Percentiles rank a stretch among this genome's conserved stretches.
These are phyloP conservation scores for Accipiter cooperii DNA, from an alignment of 2,113 vertebrate genomes.

Conservation along the genomic window DNA sequence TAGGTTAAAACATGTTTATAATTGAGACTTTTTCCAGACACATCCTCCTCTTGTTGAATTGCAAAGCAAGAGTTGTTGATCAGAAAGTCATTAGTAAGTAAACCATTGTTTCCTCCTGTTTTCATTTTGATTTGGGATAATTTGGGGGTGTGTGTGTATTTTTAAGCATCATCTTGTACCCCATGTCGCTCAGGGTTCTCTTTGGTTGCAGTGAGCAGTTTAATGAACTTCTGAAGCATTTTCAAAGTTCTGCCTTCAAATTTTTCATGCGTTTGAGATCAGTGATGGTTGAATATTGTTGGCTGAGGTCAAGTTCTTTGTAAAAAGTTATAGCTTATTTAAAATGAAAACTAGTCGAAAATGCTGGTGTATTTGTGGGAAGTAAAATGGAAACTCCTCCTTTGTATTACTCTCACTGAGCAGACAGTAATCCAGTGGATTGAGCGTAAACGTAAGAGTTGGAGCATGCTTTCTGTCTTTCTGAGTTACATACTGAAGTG, in stretches of 20 bases:
- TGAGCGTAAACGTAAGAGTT: rapidly evolving
- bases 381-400: neutral
- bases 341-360: neutral
- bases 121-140: neutral
- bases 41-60: neutral
- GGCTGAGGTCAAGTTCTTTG: neutral
- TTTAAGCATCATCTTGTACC: neutral
- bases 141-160: neutral
- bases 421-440: neutral
- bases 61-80: neutral
- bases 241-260: neutral
- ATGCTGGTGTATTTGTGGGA: neutral
- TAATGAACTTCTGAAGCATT: neutral
- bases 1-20: neutral
- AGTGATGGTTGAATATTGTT: neutral
- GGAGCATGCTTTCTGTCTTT: neutral
- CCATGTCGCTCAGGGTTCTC: neutral
- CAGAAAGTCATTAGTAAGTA: neutral
- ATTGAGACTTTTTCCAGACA: neutral
- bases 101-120: neutral
- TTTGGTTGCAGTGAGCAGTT: neutral
- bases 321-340: neutral
- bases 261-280: neutral
- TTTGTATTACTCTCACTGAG: neutral
- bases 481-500: neutral